phyloP scores from a whole-genome alignment of 2,888 invertebrate genomes.

The Apamea anceps region DNA sequence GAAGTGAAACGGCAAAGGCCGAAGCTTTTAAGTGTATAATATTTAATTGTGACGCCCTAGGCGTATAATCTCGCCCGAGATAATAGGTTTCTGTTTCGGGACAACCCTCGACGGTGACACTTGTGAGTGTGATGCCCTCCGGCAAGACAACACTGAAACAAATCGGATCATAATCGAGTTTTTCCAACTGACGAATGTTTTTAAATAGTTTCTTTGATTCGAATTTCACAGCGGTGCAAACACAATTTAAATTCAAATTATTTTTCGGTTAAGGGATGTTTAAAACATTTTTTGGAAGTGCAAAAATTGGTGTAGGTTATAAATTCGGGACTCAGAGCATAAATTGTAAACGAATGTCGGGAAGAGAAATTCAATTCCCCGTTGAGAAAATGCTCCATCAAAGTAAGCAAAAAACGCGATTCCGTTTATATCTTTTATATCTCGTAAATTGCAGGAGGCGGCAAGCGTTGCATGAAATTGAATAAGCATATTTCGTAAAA shows the following conservation, averaged over 20 bases:
- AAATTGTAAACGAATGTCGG: conserved; percentile 86
- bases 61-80: conserved; percentile 91
- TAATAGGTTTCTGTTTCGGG: conserved; percentile 91
- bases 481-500: conserved; percentile 91
- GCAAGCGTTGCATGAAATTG: conserved; percentile 91
- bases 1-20: conserved; percentile 90
- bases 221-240: conserved; percentile 34
- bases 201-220: conserved; percentile 66
- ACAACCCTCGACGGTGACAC: conserved; percentile 89
- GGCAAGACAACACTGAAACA: conserved; percentile 87
- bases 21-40: conserved; percentile 91
- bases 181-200: conserved; percentile 84
- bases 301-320: conserved; percentile 73
- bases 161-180: conserved; percentile 89
- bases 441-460: conserved; percentile 91
- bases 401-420: conserved; percentile 91
- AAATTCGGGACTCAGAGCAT: conserved; percentile 80
- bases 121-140: conserved; percentile 87
- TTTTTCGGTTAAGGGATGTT: conserved; percentile 45
- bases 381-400: conserved; percentile 90
- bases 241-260: conserved; percentile 61
- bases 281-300: conserved; percentile 49
- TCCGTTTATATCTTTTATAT: conserved; percentile 91
- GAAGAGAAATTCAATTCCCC: conserved; percentile 89
- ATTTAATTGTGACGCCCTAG: conserved; percentile 91